Base-by-base conservation (phyloP, 2,797 vertebrate genomes). In the Pelobates cultripes region DNA sequence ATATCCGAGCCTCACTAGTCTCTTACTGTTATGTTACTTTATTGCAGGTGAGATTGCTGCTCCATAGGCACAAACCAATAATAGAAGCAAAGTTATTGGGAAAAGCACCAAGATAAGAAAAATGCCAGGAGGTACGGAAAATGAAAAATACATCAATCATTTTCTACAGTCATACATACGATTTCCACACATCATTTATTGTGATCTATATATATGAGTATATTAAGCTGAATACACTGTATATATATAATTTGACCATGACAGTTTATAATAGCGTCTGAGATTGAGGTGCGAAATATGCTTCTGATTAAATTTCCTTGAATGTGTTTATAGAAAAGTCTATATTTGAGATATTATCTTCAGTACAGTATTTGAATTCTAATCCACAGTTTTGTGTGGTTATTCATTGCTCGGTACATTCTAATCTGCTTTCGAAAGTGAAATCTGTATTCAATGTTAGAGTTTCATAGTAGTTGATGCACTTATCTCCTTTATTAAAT, bases 401-500 rank as follows among this genome's bases (percentile, higher is more conserved):
- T 83, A 83, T 83, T 74, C 70, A 66, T 42, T 74, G 47, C 70
- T 77, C 5, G 47, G 17, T 73, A 63, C 70, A 78, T 78, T 73
- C 42, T 73, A 83, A 78, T 83, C 69, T 73, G 61, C 60, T 53
- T 77, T 73, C 61, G 73, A 63, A 67, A 77, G 61, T 73, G 51
- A 73, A 78, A 83, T 78, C 75, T 83, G 81, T 78, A 83, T 83
- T 78, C 81, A 83, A 43, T 15, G 51, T 72, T 68, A 73, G 75
- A 83, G 42, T 60, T 73, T 83, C 15, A 42, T 55, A 43, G 51
- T 41, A 73, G 53, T 71, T 68, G 75, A 78, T 78, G 60, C 75
- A 78, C 70, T 73, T 83, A 83, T 78, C 81, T 78, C 70, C 53
- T 78, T 77, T 83, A 83, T 83, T 78, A 78, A 83, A 78, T 83